Evolutionary conservation across 2,797 vertebrate genomes (phyloP).

Genomic region (Petrocephalus sullivani): DNA sequence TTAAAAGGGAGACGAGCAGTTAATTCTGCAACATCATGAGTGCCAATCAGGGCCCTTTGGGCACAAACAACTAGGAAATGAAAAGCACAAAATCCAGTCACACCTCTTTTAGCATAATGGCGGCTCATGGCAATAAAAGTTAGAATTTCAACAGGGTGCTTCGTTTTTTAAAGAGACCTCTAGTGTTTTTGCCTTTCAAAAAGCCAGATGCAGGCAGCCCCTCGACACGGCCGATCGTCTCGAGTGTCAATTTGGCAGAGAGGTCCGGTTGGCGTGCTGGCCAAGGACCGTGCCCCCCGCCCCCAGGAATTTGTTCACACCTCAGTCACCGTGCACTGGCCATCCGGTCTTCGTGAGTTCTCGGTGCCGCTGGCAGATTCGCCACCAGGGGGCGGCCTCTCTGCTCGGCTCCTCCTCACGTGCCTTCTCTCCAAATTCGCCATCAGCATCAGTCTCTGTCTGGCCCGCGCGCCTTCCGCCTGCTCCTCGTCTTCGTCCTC

Average conservation of each 20-base stretch:
- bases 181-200: slow-evolving; percentile 30
- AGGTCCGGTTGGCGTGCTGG: slow-evolving; percentile 7
- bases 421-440: slow-evolving; percentile 24
- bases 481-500: slow-evolving; percentile 54
- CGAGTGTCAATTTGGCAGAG: slow-evolving; percentile 18
- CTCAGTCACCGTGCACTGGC: slow-evolving; percentile 90
- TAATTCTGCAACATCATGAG: slow-evolving; percentile 22
- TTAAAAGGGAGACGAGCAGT: slow-evolving; percentile 34
- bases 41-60: slow-evolving; percentile 27
- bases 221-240: neutral
- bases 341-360: slow-evolving; percentile 85
- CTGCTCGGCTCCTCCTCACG: slow-evolving; percentile 51
- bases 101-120: neutral
- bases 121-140: slow-evolving; percentile 17
- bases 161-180: neutral
- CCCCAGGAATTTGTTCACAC: slow-evolving; percentile 64
- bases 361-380: slow-evolving; percentile 52
- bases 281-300: slow-evolving; percentile 16
- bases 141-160: neutral
- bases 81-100: slow-evolving; percentile 13
- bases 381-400: slow-evolving; percentile 57
- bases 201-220: slow-evolving; percentile 22
- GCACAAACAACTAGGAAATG: slow-evolving; percentile 2
- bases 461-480: slow-evolving; percentile 42
- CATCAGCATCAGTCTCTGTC: slow-evolving; percentile 72